These are phyloP conservation scores for Monodelphis domestica DNA, from an alignment of 2,797 vertebrate species.

Conservation along the genomic window DNA sequence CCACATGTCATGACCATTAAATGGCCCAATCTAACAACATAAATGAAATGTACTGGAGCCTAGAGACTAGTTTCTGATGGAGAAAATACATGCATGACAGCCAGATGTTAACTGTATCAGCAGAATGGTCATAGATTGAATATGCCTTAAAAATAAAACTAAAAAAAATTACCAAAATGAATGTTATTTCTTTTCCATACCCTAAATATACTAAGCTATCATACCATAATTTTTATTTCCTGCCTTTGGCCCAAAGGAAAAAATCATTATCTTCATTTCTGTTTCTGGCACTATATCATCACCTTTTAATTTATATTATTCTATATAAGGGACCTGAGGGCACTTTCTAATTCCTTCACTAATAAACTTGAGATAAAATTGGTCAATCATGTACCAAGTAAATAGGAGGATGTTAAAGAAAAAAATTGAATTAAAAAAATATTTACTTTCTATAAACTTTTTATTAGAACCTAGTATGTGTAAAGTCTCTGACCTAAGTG, in stretches of 20 bases:
- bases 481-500: background rate
- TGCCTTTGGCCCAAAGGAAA: background rate
- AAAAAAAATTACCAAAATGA: background rate
- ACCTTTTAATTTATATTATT: background rate
- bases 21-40: background rate
- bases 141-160: conserved; percentile 4
- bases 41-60: rapidly evolving
- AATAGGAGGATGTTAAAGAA: background rate
- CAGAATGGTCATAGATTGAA: background rate
- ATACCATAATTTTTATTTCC: background rate
- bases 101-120: background rate
- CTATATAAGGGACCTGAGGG: background rate
- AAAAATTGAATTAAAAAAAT: background rate
- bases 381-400: background rate
- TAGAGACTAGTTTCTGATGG: background rate
- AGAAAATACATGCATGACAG: background rate
- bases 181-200: background rate
- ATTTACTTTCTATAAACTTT: background rate
- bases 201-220: background rate
- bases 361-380: background rate
- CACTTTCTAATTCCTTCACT: background rate
- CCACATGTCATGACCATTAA: background rate
- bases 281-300: background rate
- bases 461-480: background rate
- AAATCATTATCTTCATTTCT: background rate